These are phyloP conservation scores for Ondatra zibethicus DNA, from an alignment of 2,113 vertebrate genomes.

Conservation along the genomic window DNA sequence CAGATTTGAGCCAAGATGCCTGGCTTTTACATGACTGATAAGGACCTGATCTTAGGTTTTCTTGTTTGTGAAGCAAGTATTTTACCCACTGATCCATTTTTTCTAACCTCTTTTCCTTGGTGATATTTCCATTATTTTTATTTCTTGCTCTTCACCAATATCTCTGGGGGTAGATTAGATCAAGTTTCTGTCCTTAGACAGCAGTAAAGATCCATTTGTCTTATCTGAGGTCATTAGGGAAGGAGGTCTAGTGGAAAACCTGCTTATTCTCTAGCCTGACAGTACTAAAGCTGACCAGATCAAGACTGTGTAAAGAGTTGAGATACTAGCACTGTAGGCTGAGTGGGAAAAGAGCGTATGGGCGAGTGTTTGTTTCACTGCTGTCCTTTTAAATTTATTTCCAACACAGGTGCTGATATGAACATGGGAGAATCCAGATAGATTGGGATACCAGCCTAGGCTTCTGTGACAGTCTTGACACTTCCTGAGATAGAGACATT, in stretches of 20 bases:
- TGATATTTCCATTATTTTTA: not conserved
- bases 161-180: not conserved
- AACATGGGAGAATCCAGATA: constrained; percentile 7
- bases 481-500: not conserved
- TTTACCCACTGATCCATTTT: not conserved
- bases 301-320: not conserved
- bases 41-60: no score
- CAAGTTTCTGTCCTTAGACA: not conserved
- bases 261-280: not conserved
- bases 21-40: not conserved
- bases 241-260: not conserved
- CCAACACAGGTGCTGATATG: no score
- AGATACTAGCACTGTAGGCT: not conserved
- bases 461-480: not conserved
- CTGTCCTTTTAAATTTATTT: not conserved
- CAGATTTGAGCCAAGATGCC: not conserved
- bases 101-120: not conserved
- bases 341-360: not conserved
- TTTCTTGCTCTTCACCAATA: not conserved
- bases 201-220: not conserved
- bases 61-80: not conserved
- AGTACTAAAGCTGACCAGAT: not conserved
- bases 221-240: not conserved
- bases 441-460: not conserved
- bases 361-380: not conserved